Evolutionary conservation across 64 coral and sea anemone species (phyloP).

Genomic region (Pocillopora verrucosa): DNA sequence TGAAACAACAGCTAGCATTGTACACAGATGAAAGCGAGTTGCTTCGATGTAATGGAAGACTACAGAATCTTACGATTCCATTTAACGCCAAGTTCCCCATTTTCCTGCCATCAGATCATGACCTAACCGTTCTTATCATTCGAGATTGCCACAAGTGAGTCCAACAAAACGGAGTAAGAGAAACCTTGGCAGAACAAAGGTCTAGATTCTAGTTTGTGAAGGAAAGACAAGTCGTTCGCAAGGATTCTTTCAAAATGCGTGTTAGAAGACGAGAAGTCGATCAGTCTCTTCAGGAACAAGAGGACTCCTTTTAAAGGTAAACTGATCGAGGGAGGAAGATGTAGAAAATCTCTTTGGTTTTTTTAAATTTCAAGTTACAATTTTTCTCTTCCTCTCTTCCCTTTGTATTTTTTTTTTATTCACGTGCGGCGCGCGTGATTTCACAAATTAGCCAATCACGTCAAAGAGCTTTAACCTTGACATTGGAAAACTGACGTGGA

Average conservation of each 20-base stretch:
- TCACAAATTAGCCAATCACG: too few species aligned
- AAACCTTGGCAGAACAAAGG: conserved; percentile 14
- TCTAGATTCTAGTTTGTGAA: not conserved
- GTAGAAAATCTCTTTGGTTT: too few species aligned
- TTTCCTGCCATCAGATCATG: conserved; percentile 24
- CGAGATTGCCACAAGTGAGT: conserved; percentile 38
- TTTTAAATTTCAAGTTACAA: too few species aligned
- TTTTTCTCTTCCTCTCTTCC: too few species aligned
- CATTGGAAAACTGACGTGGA: too few species aligned
- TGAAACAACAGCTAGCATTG: not conserved
- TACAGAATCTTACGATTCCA: conserved; percentile 23
- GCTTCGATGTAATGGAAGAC: conserved; percentile 33
- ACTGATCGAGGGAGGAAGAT: too few species aligned
- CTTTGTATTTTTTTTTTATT: too few species aligned
- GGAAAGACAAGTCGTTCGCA: not conserved
- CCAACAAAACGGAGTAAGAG: conserved; percentile 33
- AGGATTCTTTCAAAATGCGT: not conserved
- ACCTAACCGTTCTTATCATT: conserved; percentile 19
- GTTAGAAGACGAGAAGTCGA: too few species aligned
- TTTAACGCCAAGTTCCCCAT: conserved; percentile 32
- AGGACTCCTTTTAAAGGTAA: too few species aligned
- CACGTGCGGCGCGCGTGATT: too few species aligned
- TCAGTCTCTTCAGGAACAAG: too few species aligned
- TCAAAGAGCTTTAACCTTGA: too few species aligned
- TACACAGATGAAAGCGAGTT: not conserved